These are phyloP conservation scores for Pyrgilauda ruficollis DNA, from an alignment of 2,113 vertebrate genomes.

Conservation along the genomic window DNA sequence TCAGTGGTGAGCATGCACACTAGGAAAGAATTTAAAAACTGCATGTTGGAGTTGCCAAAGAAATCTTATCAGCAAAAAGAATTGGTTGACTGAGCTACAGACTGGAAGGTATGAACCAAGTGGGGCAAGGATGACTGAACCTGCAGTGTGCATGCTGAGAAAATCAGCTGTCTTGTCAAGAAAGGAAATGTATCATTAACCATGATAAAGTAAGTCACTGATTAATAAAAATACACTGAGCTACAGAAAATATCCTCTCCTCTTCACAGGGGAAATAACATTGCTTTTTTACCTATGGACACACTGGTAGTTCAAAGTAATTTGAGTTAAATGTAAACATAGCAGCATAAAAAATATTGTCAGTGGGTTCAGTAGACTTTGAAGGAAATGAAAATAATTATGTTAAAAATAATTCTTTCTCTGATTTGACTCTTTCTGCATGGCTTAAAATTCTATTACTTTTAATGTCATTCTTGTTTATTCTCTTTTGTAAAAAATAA, in stretches of 20 bases:
- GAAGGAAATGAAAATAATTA: slow-evolving; percentile 15
- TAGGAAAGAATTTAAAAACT: not conserved
- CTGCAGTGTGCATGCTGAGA: not conserved
- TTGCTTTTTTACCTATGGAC: not conserved
- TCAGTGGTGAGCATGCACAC: accelerated
- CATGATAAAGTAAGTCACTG: not conserved
- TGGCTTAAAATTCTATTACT: not conserved
- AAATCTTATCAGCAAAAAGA: not conserved
- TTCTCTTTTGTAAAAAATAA: not conserved
- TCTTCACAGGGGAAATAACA: not conserved
- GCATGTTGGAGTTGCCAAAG: not conserved
- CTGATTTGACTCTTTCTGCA: not conserved
- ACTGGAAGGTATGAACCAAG: not conserved
- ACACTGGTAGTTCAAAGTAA: not conserved
- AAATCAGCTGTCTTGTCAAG: not conserved
- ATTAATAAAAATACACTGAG: not conserved
- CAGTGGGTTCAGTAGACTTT: not conserved
- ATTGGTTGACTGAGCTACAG: not conserved
- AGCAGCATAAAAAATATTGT: not conserved
- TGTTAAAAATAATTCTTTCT: not conserved
- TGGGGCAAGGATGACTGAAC: not conserved
- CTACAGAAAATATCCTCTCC: not conserved
- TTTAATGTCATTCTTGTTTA: not conserved
- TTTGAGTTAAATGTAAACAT: not conserved
- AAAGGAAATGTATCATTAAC: not conserved